Evolutionary conservation across 2,888 invertebrate species (phyloP), one percentile per base, ranked within the genome.

Genomic region (Erebia ligea): DNA sequence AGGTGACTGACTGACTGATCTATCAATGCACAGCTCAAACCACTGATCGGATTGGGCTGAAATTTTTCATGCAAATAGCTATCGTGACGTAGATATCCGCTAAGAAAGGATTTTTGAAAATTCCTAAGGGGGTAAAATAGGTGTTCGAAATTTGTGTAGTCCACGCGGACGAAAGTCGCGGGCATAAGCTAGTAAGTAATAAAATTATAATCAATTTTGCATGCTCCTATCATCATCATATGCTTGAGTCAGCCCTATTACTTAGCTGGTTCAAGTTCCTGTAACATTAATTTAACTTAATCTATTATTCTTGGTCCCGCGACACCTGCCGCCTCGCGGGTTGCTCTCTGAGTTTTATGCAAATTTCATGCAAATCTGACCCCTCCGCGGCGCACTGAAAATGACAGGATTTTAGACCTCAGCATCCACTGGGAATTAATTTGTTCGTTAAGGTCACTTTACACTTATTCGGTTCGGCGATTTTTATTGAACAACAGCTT

Each of bases 341-440:
- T 57, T 57, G 66, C 54, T 25, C 66, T 40, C 45, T 25, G 42
- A 66, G 57, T 66, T 66, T 25, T 66, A 66, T 66, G 66, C 66
- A 66, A 66, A 66, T 66, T 66, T 57, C 56, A 66, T 66, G 57
- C 56, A 66, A 66, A 66, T 66, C 66, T 66, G 56, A 56, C 54
- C 56, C 42, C 66, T 42, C 66, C 40, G 52, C 50, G 56, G 54
- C 66, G 57, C 66, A 57, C 42, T 66, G 66, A 66, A 66, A 66
- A 66, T 56, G 66, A 56, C 66, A 17, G 54, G 66, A 45, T 56
- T 64, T 66, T 45, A 66, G 56, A 66, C 66, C 66, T 25, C 66
- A 13, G 13, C 40, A 54, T 40, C 65, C 65, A 19, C 65, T 19
- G 66, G 56, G 66, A 66, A 66, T 66, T 56, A 66, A 66, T 66